A percentile compares a stretch with the other conserved stretches of the same genome.
These are phyloP conservation scores for Cydia fagiglandana DNA, from an alignment of 1,140 invertebrate genomes.

Conservation along the genomic window DNA sequence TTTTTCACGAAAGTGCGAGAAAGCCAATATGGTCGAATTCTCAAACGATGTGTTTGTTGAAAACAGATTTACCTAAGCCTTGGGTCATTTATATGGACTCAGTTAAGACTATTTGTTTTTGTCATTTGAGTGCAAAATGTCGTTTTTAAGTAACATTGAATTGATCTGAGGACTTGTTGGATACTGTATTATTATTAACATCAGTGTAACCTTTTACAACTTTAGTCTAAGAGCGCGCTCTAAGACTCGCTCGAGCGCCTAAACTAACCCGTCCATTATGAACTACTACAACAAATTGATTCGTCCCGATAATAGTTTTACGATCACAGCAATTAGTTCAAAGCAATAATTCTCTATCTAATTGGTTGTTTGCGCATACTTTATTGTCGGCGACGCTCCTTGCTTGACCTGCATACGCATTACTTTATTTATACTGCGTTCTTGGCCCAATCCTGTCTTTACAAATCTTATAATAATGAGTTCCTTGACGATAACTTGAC, in stretches of 20 bases:
- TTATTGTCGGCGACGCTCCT: slow-evolving; percentile 31
- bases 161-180: neutral
- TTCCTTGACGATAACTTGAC: neutral
- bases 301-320: slow-evolving; percentile 32
- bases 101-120: too few species aligned
- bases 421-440: slow-evolving; percentile 5
- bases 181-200: too few species aligned
- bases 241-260: too few species aligned
- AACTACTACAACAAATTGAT: slow-evolving; percentile 28
- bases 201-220: neutral
- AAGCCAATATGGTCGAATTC: too few species aligned
- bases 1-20: neutral
- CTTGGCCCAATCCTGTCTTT: slow-evolving; percentile 5
- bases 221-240: neutral
- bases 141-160: too few species aligned
- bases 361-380: slow-evolving; percentile 39
- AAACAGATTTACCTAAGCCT: too few species aligned
- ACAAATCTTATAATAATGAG: slow-evolving; percentile 1
- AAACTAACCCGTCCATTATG: slow-evolving; percentile 8
- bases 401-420: slow-evolving; percentile 35
- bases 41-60: too few species aligned
- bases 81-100: too few species aligned
- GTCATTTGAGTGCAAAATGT: too few species aligned
- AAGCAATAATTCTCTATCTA: slow-evolving; percentile 39
- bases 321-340: slow-evolving; percentile 39